phyloP scores from a whole-genome alignment of 2,797 vertebrate genomes.

The Apogon talboti region DNA sequence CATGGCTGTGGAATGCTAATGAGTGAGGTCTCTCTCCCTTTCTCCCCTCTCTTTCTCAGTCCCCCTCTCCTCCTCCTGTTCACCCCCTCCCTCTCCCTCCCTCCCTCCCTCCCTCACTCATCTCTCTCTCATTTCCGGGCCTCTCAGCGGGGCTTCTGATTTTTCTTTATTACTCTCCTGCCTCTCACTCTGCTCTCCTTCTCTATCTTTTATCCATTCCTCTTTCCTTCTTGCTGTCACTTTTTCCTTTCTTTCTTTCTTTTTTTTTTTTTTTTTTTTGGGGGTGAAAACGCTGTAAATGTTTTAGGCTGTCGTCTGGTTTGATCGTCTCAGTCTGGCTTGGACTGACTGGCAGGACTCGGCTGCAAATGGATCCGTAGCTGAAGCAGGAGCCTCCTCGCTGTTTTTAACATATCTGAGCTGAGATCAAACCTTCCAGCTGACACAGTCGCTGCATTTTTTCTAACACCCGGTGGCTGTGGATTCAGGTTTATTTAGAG shows the following conservation, averaged over 20 bases:
- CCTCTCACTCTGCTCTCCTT: not conserved
- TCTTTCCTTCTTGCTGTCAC: not conserved
- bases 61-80: slow-evolving; percentile 32
- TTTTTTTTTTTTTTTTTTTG: not conserved
- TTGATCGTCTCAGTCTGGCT: too few relatives aligned
- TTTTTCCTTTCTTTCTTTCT: not conserved
- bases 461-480: too few relatives aligned
- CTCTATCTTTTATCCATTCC: slow-evolving; percentile 6
- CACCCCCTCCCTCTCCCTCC: slow-evolving; percentile 54
- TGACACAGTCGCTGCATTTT: too few relatives aligned
- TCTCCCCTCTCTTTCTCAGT: slow-evolving; percentile 50
- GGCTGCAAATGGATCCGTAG: not conserved
- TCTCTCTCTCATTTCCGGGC: slow-evolving; percentile 2
- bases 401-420: not conserved
- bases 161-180: slow-evolving; percentile 13
- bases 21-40: slow-evolving; percentile 77
- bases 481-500: too few relatives aligned
- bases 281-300: not conserved
- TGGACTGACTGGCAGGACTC: too few relatives aligned
- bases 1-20: slow-evolving; percentile 92
- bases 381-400: not conserved
- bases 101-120: slow-evolving; percentile 74
- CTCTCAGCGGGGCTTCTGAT: slow-evolving; percentile 11
- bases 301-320: too few relatives aligned
- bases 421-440: not conserved